Evolutionary conservation across 92 coral and sea anemone genomes (phyloP).

Genomic region (Montipora capitata): DNA sequence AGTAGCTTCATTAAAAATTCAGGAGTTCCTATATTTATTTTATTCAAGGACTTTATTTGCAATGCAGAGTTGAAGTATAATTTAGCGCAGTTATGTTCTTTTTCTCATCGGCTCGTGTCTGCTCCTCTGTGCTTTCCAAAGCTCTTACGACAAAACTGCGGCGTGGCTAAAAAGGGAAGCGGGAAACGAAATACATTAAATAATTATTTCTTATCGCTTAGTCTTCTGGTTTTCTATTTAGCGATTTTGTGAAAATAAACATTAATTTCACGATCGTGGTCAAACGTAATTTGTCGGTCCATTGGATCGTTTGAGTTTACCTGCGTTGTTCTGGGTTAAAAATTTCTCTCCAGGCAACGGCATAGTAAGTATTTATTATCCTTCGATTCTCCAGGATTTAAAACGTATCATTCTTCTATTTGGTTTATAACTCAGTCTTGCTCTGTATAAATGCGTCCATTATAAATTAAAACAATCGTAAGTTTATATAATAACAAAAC

Average conservation of each 20-base stretch:
- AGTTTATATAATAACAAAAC: too few relatives aligned
- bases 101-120: constrained; percentile 10
- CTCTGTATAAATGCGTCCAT: neutral
- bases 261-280: constrained; percentile 23
- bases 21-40: constrained; percentile 4
- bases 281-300: too few relatives aligned
- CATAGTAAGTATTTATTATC: too few relatives aligned
- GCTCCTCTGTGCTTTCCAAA: neutral
- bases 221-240: constrained; percentile 38
- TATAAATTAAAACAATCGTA: neutral
- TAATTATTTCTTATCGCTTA: constrained; percentile 10
- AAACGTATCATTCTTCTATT: neutral
- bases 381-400: neutral
- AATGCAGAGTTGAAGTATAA: neutral
- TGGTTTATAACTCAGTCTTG: too few relatives aligned
- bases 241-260: constrained; percentile 24
- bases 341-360: too few relatives aligned
- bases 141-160: neutral
- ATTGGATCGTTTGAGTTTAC: neutral
- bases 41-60: neutral
- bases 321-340: neutral
- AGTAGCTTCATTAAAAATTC: constrained; percentile 43
- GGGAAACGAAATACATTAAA: constrained; percentile 29
- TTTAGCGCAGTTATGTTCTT: neutral
- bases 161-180: constrained; percentile 11